These are phyloP conservation scores for Cardiocondyla obscurior DNA, from an alignment of 1,140 invertebrate genomes.

Conservation along the genomic window DNA sequence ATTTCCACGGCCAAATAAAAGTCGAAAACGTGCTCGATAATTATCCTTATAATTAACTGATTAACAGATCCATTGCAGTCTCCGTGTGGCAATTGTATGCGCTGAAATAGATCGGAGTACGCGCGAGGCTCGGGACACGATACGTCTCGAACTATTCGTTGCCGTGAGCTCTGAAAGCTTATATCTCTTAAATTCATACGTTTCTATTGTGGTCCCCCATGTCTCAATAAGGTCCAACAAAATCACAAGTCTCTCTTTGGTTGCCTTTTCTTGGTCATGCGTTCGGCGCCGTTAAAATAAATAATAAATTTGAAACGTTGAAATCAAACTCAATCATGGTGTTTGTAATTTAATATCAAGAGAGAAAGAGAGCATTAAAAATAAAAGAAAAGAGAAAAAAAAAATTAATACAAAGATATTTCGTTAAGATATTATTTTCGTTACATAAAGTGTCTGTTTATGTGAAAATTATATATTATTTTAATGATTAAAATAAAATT, in stretches of 20 bases:
- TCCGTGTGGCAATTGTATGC: conserved; percentile 18
- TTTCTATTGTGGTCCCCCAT: conserved; percentile 64
- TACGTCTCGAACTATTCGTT: conserved; percentile 9
- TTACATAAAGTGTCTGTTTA: not conserved
- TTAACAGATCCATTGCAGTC: conserved; percentile 38
- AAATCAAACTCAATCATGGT: not conserved
- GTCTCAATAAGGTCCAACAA: conserved; percentile 60
- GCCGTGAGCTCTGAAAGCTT: conserved; percentile 33
- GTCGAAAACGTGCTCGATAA: conserved; percentile 27
- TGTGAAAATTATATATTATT: not conserved
- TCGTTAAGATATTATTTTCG: too few relatives aligned
- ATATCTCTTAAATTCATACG: conserved; percentile 53
- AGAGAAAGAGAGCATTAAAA: not conserved
- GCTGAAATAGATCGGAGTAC: conserved; percentile 15
- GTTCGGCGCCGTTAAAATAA: conserved; percentile 49
- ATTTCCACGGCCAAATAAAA: conserved; percentile 6
- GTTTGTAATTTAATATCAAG: not conserved
- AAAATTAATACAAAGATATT: not conserved
- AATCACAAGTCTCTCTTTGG: conserved; percentile 64
- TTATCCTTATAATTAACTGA: conserved; percentile 44
- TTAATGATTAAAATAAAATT: not conserved
- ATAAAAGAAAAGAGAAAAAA: not conserved
- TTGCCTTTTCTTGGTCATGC: conserved; percentile 60
- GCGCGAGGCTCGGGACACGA: conserved; percentile 1
- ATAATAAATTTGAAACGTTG: not conserved